Evolutionary conservation across 1,140 invertebrate species (phyloP).

Genomic region (Chrysomallon squamiferum): DNA sequence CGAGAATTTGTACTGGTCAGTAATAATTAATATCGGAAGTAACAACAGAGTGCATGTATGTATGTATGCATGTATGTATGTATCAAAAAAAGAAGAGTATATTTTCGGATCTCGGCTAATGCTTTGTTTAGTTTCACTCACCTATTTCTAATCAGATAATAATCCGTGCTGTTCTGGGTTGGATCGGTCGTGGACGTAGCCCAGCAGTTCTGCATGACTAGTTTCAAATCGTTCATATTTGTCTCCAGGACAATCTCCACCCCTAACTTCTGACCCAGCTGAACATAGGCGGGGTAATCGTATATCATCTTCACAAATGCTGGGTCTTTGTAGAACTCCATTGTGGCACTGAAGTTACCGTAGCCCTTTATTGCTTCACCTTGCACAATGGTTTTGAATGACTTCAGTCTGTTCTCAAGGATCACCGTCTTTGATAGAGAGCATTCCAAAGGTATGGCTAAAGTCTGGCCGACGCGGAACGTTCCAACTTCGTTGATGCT

Average conservation of each 20-base stretch:
- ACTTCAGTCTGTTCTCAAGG: not conserved
- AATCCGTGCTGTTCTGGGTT: not conserved
- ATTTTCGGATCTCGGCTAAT: no score
- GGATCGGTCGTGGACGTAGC: not conserved
- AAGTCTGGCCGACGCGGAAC: not conserved
- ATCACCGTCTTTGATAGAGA: not conserved
- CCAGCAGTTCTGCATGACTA: not conserved
- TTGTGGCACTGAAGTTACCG: not conserved
- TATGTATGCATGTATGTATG: no score
- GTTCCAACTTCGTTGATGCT: not conserved
- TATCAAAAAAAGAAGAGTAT: no score
- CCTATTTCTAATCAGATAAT: not conserved
- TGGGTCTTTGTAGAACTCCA: conserved; percentile 1
- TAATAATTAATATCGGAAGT: not conserved
- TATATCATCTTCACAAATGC: not conserved
- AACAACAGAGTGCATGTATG: not conserved
- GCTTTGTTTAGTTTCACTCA: not conserved
- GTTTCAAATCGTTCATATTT: not conserved
- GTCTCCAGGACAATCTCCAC: not conserved
- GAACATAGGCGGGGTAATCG: not conserved
- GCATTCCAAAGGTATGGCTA: not conserved
- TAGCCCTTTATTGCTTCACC: not conserved
- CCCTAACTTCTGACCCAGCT: not conserved
- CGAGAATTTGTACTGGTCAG: no score
- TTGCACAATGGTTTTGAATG: not conserved